Evolutionary conservation across 2,113 vertebrate genomes (phyloP), one percentile per base, ranked within the genome.

Genomic region (Athene noctua): DNA sequence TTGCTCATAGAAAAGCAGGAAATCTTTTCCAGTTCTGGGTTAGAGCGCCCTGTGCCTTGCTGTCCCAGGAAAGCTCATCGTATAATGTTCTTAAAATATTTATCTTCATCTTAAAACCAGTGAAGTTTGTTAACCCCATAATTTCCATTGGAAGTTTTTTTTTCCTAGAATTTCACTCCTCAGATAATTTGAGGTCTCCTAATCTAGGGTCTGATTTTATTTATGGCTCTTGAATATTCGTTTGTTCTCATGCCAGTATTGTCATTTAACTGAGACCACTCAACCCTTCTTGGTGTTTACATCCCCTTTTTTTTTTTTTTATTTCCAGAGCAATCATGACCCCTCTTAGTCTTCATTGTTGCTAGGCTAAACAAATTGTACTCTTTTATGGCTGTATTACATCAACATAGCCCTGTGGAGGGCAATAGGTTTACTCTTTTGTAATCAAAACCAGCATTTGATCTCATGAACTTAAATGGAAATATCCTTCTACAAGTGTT

Each of bases 391-490:
- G 79, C 86, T 95, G 44, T 62, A 73, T 94, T 95, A 92, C 91
- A 95, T 96, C 95, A 96, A 95, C 86, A 92, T 66, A 92, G 54
- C 54, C 55, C 81, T 3, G 46, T 23, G 51, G 80, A 97, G 91
- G 94, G 91, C 95, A 97, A 82, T 77, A 91, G 83, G 92, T 95
- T 97, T 96, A 83, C 72, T 82, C 87, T 95, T 95, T 70, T 90
- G 91, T 97, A 96, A 97, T 82, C 95, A 96, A 97, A 95, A 86
- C 90, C 87, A 95, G 84, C 66, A 91, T 95, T 95, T 97, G 92
- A 95, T 95, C 91, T 95, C 91, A 86, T 83, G 74, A 96, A 88
- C 92, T 94, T 90, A 66, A 92, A 91, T 77, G 55, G 84, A 96
- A 95, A 94, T 89, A 91, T 68, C 32, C 71, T 82, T 79, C 92